Evolutionary conservation across 2,797 vertebrate genomes (phyloP).

Genomic region (Ceryle rudis): DNA sequence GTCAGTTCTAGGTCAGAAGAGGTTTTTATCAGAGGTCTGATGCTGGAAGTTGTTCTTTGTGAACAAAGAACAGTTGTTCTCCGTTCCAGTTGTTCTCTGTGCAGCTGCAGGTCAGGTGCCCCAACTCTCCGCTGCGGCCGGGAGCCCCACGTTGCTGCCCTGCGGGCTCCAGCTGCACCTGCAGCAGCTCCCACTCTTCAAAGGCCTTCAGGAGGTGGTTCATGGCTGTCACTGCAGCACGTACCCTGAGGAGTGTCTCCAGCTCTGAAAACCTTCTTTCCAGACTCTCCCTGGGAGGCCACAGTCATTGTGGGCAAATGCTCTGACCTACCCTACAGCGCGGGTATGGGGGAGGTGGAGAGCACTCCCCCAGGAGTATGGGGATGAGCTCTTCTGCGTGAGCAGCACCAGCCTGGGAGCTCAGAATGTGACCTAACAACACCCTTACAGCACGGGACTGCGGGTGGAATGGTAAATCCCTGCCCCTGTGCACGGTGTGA

Average conservation of each 20-base stretch:
- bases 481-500: neutral
- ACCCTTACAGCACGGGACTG: neutral
- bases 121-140: neutral
- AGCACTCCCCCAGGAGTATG: neutral
- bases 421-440: neutral
- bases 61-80: no score
- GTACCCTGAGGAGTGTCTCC: constrained; percentile 77
- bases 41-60: neutral
- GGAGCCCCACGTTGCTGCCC: constrained; percentile 71
- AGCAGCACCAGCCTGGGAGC: neutral
- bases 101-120: neutral
- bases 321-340: constrained; percentile 67
- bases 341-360: constrained; percentile 67
- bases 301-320: constrained; percentile 83
- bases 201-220: constrained; percentile 78
- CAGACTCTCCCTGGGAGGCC: constrained; percentile 81
- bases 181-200: constrained; percentile 77
- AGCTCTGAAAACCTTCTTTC: constrained; percentile 81
- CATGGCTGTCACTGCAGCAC: constrained; percentile 82
- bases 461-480: neutral
- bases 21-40: neutral
- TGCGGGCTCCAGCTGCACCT: constrained; percentile 65
- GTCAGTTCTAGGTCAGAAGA: neutral
- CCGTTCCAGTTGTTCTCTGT: no score
- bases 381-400: neutral